Evolutionary conservation across 1,140 invertebrate genomes (phyloP).

Genomic region (Zaprionus camerounensis): DNA sequence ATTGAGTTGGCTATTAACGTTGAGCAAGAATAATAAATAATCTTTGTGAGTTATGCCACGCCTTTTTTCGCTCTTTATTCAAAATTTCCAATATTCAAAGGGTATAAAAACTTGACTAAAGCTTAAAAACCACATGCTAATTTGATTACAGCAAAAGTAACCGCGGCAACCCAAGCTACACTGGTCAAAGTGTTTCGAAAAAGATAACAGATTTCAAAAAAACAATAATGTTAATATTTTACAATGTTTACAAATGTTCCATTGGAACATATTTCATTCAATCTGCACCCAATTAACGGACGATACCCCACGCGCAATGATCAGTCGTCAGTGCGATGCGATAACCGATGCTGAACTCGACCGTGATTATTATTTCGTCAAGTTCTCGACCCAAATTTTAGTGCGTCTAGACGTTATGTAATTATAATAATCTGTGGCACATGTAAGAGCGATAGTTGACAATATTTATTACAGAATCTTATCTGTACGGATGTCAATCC

Average conservation of each 20-base stretch:
- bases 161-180: too few species aligned
- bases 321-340: not conserved
- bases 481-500: not conserved
- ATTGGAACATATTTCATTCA: not conserved
- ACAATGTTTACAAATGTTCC: not conserved
- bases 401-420: not conserved
- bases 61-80: too few species aligned
- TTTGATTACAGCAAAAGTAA: too few species aligned
- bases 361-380: not conserved
- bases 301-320: not conserved
- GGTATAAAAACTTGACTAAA: too few species aligned
- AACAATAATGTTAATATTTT: too few species aligned
- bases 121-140: too few species aligned
- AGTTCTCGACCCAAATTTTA: not conserved
- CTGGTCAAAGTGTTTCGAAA: too few species aligned
- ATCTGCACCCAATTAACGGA: not conserved
- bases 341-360: slow-evolving; percentile 1
- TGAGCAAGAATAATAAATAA: too few species aligned
- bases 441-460: not conserved
- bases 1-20: too few species aligned
- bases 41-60: too few species aligned
- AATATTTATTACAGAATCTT: slow-evolving; percentile 8
- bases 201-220: too few species aligned
- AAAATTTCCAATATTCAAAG: too few species aligned
- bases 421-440: not conserved